phyloP scores from a whole-genome alignment of 1,140 invertebrate species.

The Brachionus koreanus region DNA sequence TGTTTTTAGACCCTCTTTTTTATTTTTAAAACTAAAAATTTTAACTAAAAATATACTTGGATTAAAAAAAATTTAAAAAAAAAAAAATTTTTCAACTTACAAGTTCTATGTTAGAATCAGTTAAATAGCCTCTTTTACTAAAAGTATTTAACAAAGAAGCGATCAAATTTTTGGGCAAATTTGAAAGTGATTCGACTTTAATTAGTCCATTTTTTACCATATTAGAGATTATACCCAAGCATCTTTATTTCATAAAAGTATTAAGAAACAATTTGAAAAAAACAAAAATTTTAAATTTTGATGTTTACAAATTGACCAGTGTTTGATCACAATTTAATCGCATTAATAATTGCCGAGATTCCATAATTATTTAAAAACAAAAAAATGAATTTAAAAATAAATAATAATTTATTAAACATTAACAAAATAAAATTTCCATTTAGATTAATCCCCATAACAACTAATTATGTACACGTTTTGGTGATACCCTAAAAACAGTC shows the following conservation, averaged over 20 bases:
- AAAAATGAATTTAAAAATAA: neutral
- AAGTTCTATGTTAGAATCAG: constrained; percentile 19
- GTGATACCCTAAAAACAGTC: neutral
- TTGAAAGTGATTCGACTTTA: neutral
- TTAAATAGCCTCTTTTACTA: constrained; percentile 37
- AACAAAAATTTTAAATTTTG: neutral
- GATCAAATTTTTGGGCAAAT: constrained; percentile 21
- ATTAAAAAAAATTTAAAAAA: neutral
- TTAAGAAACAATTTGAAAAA: neutral
- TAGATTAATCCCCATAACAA: neutral
- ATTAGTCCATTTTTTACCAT: neutral
- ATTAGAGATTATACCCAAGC: neutral
- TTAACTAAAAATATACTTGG: no score
- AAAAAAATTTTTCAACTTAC: neutral
- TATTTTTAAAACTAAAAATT: no score
- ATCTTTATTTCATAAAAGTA: neutral
- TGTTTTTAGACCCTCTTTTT: no score
- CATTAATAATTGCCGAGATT: neutral
- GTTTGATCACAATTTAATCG: neutral
- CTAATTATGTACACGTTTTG: neutral
- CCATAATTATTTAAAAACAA: neutral
- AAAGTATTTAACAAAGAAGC: neutral
- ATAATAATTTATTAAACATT: neutral
- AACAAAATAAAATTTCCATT: constrained; percentile 3
- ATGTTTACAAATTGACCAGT: neutral